Evolutionary conservation across 2,113 vertebrate species (phyloP), one percentile per base, ranked within the genome.

Genomic region (Casuarius casuarius): DNA sequence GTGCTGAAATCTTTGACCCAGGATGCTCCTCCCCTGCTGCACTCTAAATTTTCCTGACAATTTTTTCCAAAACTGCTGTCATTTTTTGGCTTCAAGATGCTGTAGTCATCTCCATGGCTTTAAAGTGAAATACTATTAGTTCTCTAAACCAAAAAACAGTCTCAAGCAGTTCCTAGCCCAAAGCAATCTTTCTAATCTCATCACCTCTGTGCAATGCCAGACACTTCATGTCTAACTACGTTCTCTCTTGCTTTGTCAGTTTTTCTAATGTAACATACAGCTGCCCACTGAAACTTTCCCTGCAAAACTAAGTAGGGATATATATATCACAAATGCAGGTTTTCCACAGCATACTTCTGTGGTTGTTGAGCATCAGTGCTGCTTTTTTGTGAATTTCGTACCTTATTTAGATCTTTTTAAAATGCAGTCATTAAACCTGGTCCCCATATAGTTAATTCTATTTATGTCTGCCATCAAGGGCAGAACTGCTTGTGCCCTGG

Each of bases 361-460:
- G 3, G 74, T 54, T 94, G 81, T 35, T 44, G 38, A 42, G 61
- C 65, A 38, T 42, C 46, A 19, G 40, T 21, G 35, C 52, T 73
- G 76, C n/a, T 52, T 89, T 92, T 79, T 87, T 63, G 17, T 42
- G 74, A 38, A 86, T 89, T 91, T 92, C 95, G 85, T 91, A 87
- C 58, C 89, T 87, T 51, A 67, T 82, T 74, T 62, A 31, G 52
- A 87, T 54, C 38, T 73, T 83, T 90, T 90, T 58, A 66, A 95
- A 95, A 84, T 71, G 80, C 74, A 79, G 49, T 63, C 51, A 48
- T 76, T 65, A 63, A 84, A 84, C 73, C 38, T 81, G 79, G 48
- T 71, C 28, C 75, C 40, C 46, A 73, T 28, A 29, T 44, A 87
- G 90, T 67, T 83, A 94, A 58, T 35, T 83, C 42, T 46, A 28